A percentile compares a stretch with the other conserved stretches of the same genome.
phyloP scores from a whole-genome alignment of 2,888 invertebrate species.

The Onchidella celtica region DNA sequence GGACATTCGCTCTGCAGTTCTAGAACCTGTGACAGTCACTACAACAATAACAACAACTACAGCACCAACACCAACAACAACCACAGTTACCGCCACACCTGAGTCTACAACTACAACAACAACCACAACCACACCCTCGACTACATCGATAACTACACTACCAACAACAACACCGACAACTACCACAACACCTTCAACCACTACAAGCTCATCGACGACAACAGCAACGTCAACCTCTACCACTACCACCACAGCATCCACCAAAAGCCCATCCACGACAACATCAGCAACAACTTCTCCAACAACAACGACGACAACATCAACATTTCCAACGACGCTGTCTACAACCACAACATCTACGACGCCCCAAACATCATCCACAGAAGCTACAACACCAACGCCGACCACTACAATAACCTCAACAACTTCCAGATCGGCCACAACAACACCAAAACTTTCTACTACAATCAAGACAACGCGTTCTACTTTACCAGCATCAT shows the following conservation, averaged over 20 bases:
- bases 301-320: neutral
- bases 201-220: neutral
- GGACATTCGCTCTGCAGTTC: neutral
- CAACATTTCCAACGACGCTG: neutral
- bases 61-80: neutral
- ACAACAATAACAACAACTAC: constrained; percentile 1
- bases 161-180: neutral
- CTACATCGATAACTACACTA: neutral
- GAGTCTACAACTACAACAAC: neutral
- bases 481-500: neutral
- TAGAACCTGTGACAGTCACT: neutral
- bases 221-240: neutral
- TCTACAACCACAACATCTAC: neutral
- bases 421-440: neutral
- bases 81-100: neutral
- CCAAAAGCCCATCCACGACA: neutral
- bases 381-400: neutral
- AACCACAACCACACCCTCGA: neutral
- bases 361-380: neutral
- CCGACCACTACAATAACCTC: neutral
- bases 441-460: neutral
- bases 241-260: neutral
- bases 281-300: neutral
- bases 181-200: neutral
- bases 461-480: neutral